Evolutionary conservation across 2,797 vertebrate species (phyloP).

Genomic region (Phoebastria nigripes): DNA sequence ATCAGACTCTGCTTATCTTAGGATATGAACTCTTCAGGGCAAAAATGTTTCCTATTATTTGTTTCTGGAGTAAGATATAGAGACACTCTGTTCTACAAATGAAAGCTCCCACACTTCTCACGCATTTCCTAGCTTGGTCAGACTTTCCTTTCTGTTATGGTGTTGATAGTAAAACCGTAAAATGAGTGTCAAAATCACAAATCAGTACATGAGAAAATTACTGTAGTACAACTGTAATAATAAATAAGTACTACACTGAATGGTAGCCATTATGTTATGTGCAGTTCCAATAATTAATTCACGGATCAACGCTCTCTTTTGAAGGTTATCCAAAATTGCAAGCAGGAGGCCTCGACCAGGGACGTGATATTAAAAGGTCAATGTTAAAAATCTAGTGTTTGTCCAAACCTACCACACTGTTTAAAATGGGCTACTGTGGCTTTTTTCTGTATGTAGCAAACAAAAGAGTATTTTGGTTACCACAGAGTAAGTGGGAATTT

Average conservation of each 20-base stretch:
- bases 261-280: neutral
- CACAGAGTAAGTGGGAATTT: neutral
- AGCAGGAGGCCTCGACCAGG: neutral
- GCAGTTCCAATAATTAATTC: neutral
- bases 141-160: neutral
- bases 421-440: neutral
- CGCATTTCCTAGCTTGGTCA: neutral
- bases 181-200: neutral
- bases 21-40: neutral
- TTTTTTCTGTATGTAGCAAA: neutral
- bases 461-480: neutral
- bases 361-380: neutral
- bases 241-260: neutral
- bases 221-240: neutral
- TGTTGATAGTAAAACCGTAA: neutral
- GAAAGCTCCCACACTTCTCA: neutral
- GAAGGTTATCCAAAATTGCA: slow-evolving; percentile 12
- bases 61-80: neutral
- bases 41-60: neutral
- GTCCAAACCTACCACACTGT: neutral
- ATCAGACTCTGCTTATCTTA: neutral
- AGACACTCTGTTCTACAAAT: neutral
- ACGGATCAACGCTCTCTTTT: neutral
- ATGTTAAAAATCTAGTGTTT: neutral
- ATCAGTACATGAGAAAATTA: neutral